phyloP scores from a whole-genome alignment of 2,113 vertebrate genomes.

The Chrysochloris asiatica region DNA sequence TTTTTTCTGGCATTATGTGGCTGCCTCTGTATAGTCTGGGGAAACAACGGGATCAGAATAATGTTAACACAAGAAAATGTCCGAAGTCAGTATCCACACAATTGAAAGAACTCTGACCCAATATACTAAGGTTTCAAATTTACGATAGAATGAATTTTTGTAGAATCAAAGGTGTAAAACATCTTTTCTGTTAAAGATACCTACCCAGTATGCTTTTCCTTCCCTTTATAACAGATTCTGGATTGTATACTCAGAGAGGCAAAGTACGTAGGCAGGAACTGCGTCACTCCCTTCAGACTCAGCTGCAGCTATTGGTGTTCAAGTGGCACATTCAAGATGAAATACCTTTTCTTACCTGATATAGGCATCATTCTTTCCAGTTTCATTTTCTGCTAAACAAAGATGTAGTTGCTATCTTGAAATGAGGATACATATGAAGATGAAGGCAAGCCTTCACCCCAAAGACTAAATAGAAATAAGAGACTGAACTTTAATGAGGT shows the following conservation, averaged over 20 bases:
- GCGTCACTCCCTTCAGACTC: not conserved
- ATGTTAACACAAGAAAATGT: not conserved
- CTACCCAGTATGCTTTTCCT: not conserved
- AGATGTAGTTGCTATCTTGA: not conserved
- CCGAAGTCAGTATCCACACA: not conserved
- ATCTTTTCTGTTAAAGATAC: not conserved
- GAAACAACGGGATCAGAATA: not conserved
- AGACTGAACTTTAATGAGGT: not conserved
- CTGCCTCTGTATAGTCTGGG: not conserved
- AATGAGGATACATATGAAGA: not conserved
- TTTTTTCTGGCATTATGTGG: not conserved
- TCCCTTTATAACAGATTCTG: constrained; percentile 5
- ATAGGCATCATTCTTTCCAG: not conserved
- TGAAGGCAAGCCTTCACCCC: not conserved
- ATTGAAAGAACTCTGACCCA: not conserved
- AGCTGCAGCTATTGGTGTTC: not conserved
- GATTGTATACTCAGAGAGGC: not conserved
- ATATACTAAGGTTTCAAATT: constrained; percentile 10
- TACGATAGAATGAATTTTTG: not conserved
- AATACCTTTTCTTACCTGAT: not conserved
- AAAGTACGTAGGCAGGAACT: not conserved
- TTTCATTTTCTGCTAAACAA: not conserved
- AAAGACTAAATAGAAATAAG: not conserved
- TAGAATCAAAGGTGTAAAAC: not conserved
- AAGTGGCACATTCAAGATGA: not conserved